Evolutionary conservation across 2,888 invertebrate species (phyloP).

Genomic region (Agriotes lineatus): DNA sequence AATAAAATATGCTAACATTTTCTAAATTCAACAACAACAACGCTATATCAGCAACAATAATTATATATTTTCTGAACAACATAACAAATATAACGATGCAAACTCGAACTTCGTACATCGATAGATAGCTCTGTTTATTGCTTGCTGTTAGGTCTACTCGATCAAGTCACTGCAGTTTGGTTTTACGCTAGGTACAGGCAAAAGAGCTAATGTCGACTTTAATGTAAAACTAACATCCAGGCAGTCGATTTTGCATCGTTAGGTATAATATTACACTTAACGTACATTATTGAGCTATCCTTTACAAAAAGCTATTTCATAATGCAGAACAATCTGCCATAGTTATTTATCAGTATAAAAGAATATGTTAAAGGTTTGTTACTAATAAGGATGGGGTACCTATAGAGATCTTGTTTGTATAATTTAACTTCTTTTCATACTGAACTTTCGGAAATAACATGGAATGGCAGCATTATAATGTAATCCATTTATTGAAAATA

Average conservation of each 20-base stretch:
- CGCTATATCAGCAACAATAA: slow-evolving; percentile 66
- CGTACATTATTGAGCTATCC: slow-evolving; percentile 41
- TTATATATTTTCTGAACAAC: slow-evolving; percentile 60
- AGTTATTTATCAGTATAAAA: slow-evolving; percentile 22
- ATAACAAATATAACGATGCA: slow-evolving; percentile 65
- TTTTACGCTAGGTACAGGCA: not conserved
- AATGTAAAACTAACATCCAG: not conserved
- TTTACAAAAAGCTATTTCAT: slow-evolving; percentile 42
- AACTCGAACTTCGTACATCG: slow-evolving; percentile 50
- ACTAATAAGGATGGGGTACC: no score
- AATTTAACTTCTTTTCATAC: no score
- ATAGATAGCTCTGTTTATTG: not conserved
- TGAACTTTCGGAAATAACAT: no score
- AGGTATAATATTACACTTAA: slow-evolving; percentile 40
- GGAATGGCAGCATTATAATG: no score
- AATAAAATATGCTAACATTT: slow-evolving; percentile 44
- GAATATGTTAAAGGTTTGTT: slow-evolving; percentile 27
- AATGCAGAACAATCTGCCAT: slow-evolving; percentile 34
- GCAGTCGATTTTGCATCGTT: slow-evolving; percentile 36
- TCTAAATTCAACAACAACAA: slow-evolving; percentile 65
- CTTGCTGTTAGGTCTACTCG: not conserved
- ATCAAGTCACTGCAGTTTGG: not conserved
- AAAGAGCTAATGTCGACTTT: not conserved
- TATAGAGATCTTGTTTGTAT: no score
- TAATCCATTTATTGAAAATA: no score